Evolutionary conservation across 2,113 vertebrate genomes (phyloP).

Genomic region (Otolemur garnettii): DNA sequence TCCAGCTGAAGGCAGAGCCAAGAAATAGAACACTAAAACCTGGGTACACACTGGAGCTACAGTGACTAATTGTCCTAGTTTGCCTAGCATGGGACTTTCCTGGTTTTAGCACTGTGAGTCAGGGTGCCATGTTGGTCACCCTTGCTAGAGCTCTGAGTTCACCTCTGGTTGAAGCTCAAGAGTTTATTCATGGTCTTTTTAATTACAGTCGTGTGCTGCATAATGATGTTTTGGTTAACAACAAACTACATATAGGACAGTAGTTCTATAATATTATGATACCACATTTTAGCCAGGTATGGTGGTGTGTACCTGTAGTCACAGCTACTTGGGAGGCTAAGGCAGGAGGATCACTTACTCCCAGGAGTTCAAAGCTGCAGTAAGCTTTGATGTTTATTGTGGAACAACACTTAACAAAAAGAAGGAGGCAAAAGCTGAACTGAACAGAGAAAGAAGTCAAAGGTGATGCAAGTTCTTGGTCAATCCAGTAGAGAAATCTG

Average conservation of each 20-base stretch:
- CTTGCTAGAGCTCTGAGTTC: neutral
- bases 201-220: neutral
- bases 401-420: neutral
- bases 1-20: constrained; percentile 3
- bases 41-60: neutral
- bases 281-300: neutral
- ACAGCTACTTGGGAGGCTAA: neutral
- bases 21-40: neutral
- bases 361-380: neutral
- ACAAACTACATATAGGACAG: neutral
- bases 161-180: neutral
- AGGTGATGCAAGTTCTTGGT: neutral
- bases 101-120: neutral
- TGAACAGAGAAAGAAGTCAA: constrained; percentile 4
- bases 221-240: neutral
- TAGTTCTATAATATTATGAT: neutral
- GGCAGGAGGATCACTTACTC: neutral
- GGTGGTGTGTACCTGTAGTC: neutral
- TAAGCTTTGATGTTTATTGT: neutral
- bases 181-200: neutral
- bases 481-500: neutral
- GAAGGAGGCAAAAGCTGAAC: neutral
- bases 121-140: neutral
- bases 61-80: neutral
- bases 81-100: neutral